These are phyloP conservation scores for Myopa tessellatipennis DNA, from an alignment of 2,888 invertebrate genomes.

Conservation along the genomic window DNA sequence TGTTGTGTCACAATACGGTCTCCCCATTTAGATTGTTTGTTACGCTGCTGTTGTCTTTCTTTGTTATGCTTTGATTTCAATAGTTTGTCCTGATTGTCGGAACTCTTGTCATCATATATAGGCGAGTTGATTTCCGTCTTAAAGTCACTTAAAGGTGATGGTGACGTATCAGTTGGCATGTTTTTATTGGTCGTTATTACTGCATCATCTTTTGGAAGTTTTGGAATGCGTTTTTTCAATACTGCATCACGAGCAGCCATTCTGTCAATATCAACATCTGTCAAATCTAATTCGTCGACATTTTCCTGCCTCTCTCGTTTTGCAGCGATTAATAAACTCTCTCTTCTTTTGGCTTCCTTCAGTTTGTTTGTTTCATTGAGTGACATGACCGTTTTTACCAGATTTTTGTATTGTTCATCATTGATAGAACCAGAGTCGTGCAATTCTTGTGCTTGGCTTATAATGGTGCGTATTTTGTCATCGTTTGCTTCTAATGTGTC, in stretches of 20 bases:
- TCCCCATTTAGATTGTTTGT: conserved; percentile 63
- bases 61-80: conserved; percentile 41
- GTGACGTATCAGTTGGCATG: conserved; percentile 49
- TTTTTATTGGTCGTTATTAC: conserved; percentile 49
- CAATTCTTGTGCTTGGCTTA: conserved; percentile 84
- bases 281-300: conserved; percentile 46
- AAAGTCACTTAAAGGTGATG: neutral
- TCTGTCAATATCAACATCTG: conserved; percentile 54
- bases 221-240: conserved; percentile 68
- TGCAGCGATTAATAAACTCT: conserved; percentile 67
- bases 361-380: conserved; percentile 81
- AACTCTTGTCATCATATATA: conserved; percentile 50
- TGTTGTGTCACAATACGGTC: conserved; percentile 53
- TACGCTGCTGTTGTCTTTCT: conserved; percentile 51
- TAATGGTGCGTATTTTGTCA: conserved; percentile 80
- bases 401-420: conserved; percentile 78
- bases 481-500: conserved; percentile 72
- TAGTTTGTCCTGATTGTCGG: conserved; percentile 43
- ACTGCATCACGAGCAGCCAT: conserved; percentile 69
- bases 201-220: conserved; percentile 53
- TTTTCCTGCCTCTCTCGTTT: conserved; percentile 53
- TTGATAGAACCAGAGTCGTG: conserved; percentile 80
- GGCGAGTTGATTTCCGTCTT: conserved; percentile 42
- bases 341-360: conserved; percentile 80
- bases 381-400: conserved; percentile 82